A percentile compares a stretch with the other conserved stretches of the same genome.
These are phyloP conservation scores for Micromussa lordhowensis DNA, from an alignment of 92 coral and sea anemone species.

Conservation along the genomic window DNA sequence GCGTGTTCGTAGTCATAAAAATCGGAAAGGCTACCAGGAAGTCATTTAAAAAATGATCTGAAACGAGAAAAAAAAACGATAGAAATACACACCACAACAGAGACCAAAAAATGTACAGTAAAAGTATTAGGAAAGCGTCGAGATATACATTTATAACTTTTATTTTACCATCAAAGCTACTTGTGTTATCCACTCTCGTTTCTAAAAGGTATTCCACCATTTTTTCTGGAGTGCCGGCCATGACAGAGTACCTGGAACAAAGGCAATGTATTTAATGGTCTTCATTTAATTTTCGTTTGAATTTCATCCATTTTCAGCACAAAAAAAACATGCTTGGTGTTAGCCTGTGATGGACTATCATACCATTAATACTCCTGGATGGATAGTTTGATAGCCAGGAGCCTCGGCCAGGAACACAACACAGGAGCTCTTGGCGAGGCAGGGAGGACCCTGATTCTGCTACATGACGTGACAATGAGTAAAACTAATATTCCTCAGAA, in stretches of 20 bases:
- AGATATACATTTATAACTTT: neutral
- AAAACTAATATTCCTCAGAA: too few species aligned
- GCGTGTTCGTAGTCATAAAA: slow-evolving; percentile 84
- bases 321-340: too few species aligned
- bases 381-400: too few species aligned
- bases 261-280: neutral
- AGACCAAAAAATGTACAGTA: neutral
- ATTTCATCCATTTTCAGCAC: too few species aligned
- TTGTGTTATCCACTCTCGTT: slow-evolving; percentile 73
- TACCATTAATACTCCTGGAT: too few species aligned
- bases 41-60: slow-evolving; percentile 83
- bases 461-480: too few species aligned
- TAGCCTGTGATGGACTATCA: too few species aligned
- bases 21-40: slow-evolving; percentile 84
- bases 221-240: slow-evolving; percentile 91
- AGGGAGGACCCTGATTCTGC: too few species aligned
- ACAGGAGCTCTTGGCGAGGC: too few species aligned
- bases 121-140: neutral
- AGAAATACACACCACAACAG: neutral
- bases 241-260: slow-evolving; percentile 76
- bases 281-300: neutral
- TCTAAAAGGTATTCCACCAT: slow-evolving; percentile 90
- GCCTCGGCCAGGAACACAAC: too few species aligned
- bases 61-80: slow-evolving; percentile 1
- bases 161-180: slow-evolving; percentile 56